phyloP scores from a whole-genome alignment of 2,797 vertebrate genomes.

The Borostomias antarcticus region DNA sequence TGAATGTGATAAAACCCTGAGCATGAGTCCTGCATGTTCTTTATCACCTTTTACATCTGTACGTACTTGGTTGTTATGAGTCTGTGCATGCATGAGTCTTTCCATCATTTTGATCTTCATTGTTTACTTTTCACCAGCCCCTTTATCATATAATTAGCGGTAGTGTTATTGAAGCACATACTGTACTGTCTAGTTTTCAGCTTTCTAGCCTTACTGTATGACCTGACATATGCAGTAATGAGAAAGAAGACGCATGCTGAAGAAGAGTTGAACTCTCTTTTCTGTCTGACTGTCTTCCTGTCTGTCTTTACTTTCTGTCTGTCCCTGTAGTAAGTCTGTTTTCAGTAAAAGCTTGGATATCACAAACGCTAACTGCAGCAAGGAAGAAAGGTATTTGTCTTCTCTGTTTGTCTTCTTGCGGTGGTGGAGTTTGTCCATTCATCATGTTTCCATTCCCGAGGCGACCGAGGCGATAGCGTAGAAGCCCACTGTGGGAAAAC shows the following conservation, averaged over 20 bases:
- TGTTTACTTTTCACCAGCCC: too few relatives aligned
- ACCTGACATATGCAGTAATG: too few relatives aligned
- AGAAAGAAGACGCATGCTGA: not conserved
- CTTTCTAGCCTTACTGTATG: too few relatives aligned
- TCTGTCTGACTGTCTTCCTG: slow-evolving; percentile 59
- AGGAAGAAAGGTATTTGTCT: slow-evolving; percentile 93
- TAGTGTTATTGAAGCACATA: too few relatives aligned
- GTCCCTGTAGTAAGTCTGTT: slow-evolving; percentile 93
- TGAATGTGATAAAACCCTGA: too few relatives aligned
- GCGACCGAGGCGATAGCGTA: too few relatives aligned
- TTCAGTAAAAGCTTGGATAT: slow-evolving; percentile 99
- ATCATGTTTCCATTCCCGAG: not conserved
- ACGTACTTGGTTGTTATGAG: slow-evolving; percentile 8
- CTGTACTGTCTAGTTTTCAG: too few relatives aligned
- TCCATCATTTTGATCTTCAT: slow-evolving; percentile 46
- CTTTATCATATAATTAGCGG: too few relatives aligned
- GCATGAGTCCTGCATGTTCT: slow-evolving; percentile 41
- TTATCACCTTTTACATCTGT: slow-evolving; percentile 8
- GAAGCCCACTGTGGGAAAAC: too few relatives aligned
- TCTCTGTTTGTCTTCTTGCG: slow-evolving; percentile 72
- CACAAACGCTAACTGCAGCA: slow-evolving; percentile 97
- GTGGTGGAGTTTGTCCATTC: slow-evolving; percentile 29
- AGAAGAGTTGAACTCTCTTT: slow-evolving; percentile 40
- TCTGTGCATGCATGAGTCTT: too few relatives aligned
- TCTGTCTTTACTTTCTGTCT: slow-evolving; percentile 81